Evolutionary conservation across 1,140 invertebrate species (phyloP).

Genomic region (Atta colombica): DNA sequence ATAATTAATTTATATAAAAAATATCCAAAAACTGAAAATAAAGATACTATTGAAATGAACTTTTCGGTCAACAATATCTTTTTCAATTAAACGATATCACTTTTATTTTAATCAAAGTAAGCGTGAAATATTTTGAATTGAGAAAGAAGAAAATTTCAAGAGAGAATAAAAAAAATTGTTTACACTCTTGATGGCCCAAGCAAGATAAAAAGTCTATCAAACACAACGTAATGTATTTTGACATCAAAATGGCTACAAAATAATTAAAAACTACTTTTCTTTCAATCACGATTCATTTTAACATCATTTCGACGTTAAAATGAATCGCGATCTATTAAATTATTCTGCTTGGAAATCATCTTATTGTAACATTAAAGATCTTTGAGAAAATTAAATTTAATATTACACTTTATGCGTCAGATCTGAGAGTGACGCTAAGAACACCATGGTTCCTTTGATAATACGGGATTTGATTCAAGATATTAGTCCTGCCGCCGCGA

Average conservation of each 20-base stretch:
- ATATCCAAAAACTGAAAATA: neutral
- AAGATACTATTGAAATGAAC: neutral
- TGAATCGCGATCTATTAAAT: too few species aligned
- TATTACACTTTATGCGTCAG: neutral
- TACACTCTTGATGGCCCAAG: neutral
- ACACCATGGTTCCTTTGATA: neutral
- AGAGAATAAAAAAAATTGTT: neutral
- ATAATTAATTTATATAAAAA: neutral
- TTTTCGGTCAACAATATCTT: neutral
- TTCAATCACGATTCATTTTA: too few species aligned
- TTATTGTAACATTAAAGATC: neutral
- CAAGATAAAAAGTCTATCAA: too few species aligned
- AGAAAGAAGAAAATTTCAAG: neutral
- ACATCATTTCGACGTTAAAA: too few species aligned
- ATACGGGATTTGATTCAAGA: slow-evolving; percentile 3
- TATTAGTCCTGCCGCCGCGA: slow-evolving; percentile 26
- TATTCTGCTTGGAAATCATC: neutral
- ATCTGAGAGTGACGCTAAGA: neutral
- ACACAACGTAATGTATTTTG: too few species aligned
- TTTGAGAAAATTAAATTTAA: neutral
- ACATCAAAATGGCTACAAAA: too few species aligned
- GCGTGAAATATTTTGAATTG: neutral
- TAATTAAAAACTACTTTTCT: too few species aligned
- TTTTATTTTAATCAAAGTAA: neutral
- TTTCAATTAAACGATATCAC: neutral